phyloP scores from a whole-genome alignment of 2,888 invertebrate genomes.

The Chaetoderma sp. region DNA sequence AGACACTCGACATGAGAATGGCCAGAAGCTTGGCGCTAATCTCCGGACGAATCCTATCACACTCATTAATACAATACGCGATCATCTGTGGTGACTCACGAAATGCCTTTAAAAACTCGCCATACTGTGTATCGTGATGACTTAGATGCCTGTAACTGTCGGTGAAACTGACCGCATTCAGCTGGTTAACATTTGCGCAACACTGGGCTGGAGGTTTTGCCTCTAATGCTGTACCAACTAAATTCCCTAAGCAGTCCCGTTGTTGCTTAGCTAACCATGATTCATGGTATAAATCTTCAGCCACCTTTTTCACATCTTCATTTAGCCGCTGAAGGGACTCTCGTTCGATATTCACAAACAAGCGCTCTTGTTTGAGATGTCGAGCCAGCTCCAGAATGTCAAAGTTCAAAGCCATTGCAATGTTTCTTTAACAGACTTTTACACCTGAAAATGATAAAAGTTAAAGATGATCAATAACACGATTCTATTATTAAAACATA shows the following conservation, averaged over 20 bases:
- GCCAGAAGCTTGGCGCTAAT: constrained; percentile 35
- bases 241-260: constrained; percentile 73
- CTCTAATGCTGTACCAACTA: constrained; percentile 82
- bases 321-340: constrained; percentile 74
- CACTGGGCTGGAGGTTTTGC: constrained; percentile 82
- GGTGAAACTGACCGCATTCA: constrained; percentile 73
- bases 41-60: constrained; percentile 74
- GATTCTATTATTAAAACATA: no score
- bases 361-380: constrained; percentile 84
- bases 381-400: constrained; percentile 76
- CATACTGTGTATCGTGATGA: constrained; percentile 81
- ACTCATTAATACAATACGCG: constrained; percentile 78
- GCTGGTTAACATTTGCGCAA: constrained; percentile 39
- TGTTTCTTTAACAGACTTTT: no score
- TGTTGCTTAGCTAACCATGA: constrained; percentile 92
- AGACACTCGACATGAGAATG: constrained; percentile 66
- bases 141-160: constrained; percentile 81
- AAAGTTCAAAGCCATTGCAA: constrained; percentile 38
- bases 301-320: constrained; percentile 69
- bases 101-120: constrained; percentile 78
- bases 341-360: constrained; percentile 88
- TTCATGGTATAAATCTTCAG: constrained; percentile 77
- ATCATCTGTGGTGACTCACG: constrained; percentile 79
- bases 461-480: no score
- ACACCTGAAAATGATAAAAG: no score